Base-by-base conservation (phyloP, 2,888 invertebrate species). In the Tanytarsus gracilentus region DNA sequence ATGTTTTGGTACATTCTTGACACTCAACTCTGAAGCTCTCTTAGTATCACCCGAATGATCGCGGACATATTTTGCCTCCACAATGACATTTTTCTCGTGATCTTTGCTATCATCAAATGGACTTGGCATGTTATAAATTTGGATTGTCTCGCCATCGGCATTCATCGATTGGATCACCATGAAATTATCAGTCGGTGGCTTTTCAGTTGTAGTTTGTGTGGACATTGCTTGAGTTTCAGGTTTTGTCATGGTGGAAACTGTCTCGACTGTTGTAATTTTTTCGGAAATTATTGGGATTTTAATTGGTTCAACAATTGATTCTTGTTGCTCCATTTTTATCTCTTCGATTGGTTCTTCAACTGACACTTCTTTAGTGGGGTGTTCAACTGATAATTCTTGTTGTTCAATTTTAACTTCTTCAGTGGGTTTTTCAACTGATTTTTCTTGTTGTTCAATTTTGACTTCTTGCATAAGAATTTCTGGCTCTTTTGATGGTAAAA, bases 11-110 rank as follows among this genome's bases (percentile, higher is more conserved):
- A 82, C 74, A 53, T 82, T 82, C 68, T 86, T 87, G 7, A 82
- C 78, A 30, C 88, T 85, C 14, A 89, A 69, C 66, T 86, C 83
- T 0, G 86, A 81, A 58, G 81, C 79, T 68, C 79, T 79, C 16
- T 74, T 72, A 6, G 76, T 67, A 61, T 75, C 72, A 60, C 79
- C 78, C 18, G 72, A 67, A 56, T 78, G 75, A 16, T 77, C 75
- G 50, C 76, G 77, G 69, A 76, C 79, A 66, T 88, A 88, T 66
- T 83, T 82, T 65, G 88, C 87, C 69, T 87, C 85, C 7, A 88
- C 82, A 27, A 82, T 72, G 30, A 86, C 76, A 62, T 84, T 82
- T 62, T 82, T 81, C 1, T 77, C 74, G 59, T 69, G 67, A 62
- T 84, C 82, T 62, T 82, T 81, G 1, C 77, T 74, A 61, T 69